These are phyloP conservation scores for Coregonus clupeaformis DNA, from an alignment of 2,113 vertebrate species.

Conservation along the genomic window DNA sequence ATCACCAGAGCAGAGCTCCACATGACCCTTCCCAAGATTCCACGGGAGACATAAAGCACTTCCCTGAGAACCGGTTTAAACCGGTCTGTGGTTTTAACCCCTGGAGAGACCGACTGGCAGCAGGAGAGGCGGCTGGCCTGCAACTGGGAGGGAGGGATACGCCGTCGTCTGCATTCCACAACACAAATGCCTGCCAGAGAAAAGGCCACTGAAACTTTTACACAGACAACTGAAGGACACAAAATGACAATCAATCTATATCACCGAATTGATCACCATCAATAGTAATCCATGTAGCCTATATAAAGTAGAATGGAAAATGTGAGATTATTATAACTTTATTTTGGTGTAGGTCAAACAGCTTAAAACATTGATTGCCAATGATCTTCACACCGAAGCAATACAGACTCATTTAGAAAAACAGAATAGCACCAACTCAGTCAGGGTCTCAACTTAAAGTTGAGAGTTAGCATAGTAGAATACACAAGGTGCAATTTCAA, in stretches of 20 bases:
- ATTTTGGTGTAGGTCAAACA: background rate
- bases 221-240: background rate
- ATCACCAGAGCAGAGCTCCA: slow-evolving; percentile 76
- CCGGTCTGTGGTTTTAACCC: slow-evolving; percentile 83
- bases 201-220: slow-evolving; percentile 10
- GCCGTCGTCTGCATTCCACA: slow-evolving; percentile 67
- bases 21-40: slow-evolving; percentile 89
- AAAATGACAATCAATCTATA: background rate
- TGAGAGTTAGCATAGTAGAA: too few species aligned
- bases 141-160: slow-evolving; percentile 23
- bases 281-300: background rate
- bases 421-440: too few species aligned
- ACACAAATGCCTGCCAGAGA: slow-evolving; percentile 46
- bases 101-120: slow-evolving; percentile 63
- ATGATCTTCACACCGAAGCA: background rate
- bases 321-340: background rate
- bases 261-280: background rate
- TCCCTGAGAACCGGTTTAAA: slow-evolving; percentile 89
- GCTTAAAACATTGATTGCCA: background rate
- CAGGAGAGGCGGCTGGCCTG: slow-evolving; percentile 4
- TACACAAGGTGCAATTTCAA: too few species aligned
- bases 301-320: background rate
- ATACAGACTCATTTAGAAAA: background rate
- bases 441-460: too few species aligned
- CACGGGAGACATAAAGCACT: slow-evolving; percentile 82